Percentiles rank a stretch among this genome's conserved stretches.
Evolutionary conservation across 2,888 invertebrate genomes (phyloP).

Genomic region (Euzophera pinguis): DNA sequence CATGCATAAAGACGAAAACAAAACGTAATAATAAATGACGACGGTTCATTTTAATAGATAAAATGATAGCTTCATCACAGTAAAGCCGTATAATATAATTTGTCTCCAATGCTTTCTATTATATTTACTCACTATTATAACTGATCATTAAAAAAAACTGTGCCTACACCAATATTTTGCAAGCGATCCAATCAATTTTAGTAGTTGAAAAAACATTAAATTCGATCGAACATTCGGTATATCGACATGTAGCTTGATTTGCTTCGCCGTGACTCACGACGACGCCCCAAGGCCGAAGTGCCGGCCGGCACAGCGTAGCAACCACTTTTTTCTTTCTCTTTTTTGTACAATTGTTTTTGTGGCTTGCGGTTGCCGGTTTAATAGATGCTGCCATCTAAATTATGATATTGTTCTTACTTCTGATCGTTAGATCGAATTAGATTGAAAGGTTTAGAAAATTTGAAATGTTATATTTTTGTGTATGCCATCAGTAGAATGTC

Average conservation of each 20-base stretch:
- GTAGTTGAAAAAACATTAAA: slow-evolving; percentile 32
- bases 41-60: no score
- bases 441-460: no score
- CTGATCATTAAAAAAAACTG: background rate
- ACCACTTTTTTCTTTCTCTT: slow-evolving; percentile 50
- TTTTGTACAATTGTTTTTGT: slow-evolving; percentile 50
- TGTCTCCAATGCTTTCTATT: no score
- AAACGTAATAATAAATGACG: no score
- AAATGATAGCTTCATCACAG: no score
- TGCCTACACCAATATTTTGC: slow-evolving; percentile 8
- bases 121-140: no score
- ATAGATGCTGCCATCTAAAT: slow-evolving; percentile 7
- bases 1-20: no score
- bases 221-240: slow-evolving; percentile 33
- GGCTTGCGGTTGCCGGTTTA: slow-evolving; percentile 28
- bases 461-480: no score
- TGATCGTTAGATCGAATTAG: slow-evolving; percentile 1
- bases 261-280: slow-evolving; percentile 55
- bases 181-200: slow-evolving; percentile 12
- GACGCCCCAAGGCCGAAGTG: slow-evolving; percentile 55
- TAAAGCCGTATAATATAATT: no score
- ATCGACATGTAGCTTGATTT: slow-evolving; percentile 40
- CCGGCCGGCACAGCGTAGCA: slow-evolving; percentile 69
- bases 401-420: background rate
- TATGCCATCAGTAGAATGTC: no score